Base-by-base conservation (phyloP, 2,113 vertebrate genomes). In the Salvelinus namaycush region DNA sequence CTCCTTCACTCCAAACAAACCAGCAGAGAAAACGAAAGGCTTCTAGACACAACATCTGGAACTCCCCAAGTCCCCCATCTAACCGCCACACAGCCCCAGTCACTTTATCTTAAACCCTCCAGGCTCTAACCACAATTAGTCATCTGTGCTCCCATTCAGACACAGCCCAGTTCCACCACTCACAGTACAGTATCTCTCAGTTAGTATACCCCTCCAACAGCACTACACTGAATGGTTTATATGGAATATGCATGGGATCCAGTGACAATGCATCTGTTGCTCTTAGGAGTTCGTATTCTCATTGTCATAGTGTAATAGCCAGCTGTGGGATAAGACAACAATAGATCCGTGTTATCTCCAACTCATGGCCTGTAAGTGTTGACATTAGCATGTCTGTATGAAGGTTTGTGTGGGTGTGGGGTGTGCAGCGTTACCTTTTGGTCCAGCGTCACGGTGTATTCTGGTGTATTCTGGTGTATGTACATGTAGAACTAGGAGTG, bases 381-480 rank as follows among this genome's bases (percentile, higher is more conserved):
- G 39, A 3, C 9, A 44, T 44, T 44, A 12, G 39, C 26, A 8
- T 70, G 67, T 76, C 49, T 70, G 18, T 68, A 16, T 75, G 48
- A 71, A 29, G 0, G 11, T 18, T 24, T 73, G 75, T 54, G 13
- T 49, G 65, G 54, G 48, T 77, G 54, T 66, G 16, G 16, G 7
- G 8, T 68, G 78, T 20, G n/a, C 73, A 54, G 79, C 75, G 76
- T 82, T 60, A 72, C 59, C 49, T 74, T 84, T 88, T 83, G 78
- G 81, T 87, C 75, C 60, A 54, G 81, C 79, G 86, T 86, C 75
- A 74, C 68, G 80, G 84, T 80, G 78, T 81, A 80, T 88, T 85
- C 74, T 6, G 29, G 49, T 29, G 51, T 44, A 26, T 13, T 85
- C 74, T 6, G 31, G 26, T 31, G 51, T 26, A 27, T 14, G 31